Base-by-base conservation (phyloP, 1,140 invertebrate genomes). In the Portunus trituberculatus region DNA sequence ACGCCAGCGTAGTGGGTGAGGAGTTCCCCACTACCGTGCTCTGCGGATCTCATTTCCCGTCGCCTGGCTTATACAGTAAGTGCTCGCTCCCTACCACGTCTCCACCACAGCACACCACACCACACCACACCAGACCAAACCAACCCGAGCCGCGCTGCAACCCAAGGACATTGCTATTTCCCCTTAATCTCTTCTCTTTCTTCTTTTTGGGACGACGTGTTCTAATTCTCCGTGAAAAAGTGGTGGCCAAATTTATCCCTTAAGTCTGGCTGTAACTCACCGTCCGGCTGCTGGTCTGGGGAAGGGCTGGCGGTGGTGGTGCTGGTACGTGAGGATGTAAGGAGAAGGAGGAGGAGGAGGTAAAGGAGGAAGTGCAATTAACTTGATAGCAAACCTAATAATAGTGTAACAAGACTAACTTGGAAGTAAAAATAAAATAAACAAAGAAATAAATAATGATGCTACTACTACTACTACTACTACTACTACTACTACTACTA, bases 11-110 rank as follows among this genome's bases (percentile, higher is more conserved):
- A n/a, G 25, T 25, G 45, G 16, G 20, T 20, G 92, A 67, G 14
- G 45, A 32, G 0, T 4, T 52, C 3, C 7, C 84, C 39, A 16
- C 14, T 29, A 88, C 39, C 12, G 29, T 93, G 7, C 29, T 93
- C 83, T 93, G 92, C 10, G 92, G 92, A 28, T 93, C 92, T 0
- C 16, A 7, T 7, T 93, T 93, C 48, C 92, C 92, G 2, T 48
- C 6, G 10, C 92, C 45, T 83, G 87, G 28, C 52, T 29, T 4
- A 39, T 39, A 39, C 39, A 93, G 92, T 93, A 28, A 93, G 92
- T 93, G 25, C 39, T 59, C 52, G 12, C 52, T 16, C 52, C 52
- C 1, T 20, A 59, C 52, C 52, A 59, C 52, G 20, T 10, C 52
- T 25, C 67, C 67, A 76, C 20, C 67, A 25, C 67, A 76, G 1